A percentile compares a stretch with the other conserved stretches of the same genome.
Conservation (phyloP, 1,140 invertebrate species). For the Stegodyphus dumicola region DNA sequence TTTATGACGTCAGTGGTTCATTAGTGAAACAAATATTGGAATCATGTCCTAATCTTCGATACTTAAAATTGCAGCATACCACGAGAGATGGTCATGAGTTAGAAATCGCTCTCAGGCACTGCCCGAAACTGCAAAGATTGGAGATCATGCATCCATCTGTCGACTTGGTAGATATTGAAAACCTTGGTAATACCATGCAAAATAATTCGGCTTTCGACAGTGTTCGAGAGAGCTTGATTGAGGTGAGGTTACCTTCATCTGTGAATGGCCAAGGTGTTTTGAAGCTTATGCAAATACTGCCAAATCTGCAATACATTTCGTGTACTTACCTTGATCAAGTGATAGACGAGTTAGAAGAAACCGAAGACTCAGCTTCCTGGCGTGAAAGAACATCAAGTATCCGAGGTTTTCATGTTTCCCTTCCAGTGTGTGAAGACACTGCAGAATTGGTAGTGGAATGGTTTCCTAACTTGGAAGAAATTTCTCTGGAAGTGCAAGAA, state of each 20-base stretch:
- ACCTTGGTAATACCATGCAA: constrained; percentile 22
- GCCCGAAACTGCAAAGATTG: constrained; percentile 54
- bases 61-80: constrained; percentile 61
- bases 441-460: constrained; percentile 48
- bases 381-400: constrained; percentile 26
- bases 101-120: constrained; percentile 51
- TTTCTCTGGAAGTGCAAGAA: constrained; percentile 63
- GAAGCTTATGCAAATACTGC: constrained; percentile 58
- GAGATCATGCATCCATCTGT: constrained; percentile 63
- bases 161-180: constrained; percentile 52
- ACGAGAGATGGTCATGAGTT: constrained; percentile 46
- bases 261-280: constrained; percentile 59
- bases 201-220: constrained; percentile 1
- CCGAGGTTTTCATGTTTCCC: constrained; percentile 45
- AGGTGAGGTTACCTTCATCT: constrained; percentile 62
- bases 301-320: constrained; percentile 58
- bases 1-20: constrained; percentile 9
- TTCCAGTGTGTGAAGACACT: constrained; percentile 60
- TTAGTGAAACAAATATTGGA: constrained; percentile 33
- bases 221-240: constrained; percentile 9
- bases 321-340: constrained; percentile 62
- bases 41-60: constrained; percentile 48
- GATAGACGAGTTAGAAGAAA: constrained; percentile 40
- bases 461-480: constrained; percentile 61
- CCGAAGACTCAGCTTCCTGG: constrained; percentile 22